Evolutionary conservation across 92 coral and sea anemone genomes (phyloP).

Genomic region (Epizoanthus scotinus): DNA sequence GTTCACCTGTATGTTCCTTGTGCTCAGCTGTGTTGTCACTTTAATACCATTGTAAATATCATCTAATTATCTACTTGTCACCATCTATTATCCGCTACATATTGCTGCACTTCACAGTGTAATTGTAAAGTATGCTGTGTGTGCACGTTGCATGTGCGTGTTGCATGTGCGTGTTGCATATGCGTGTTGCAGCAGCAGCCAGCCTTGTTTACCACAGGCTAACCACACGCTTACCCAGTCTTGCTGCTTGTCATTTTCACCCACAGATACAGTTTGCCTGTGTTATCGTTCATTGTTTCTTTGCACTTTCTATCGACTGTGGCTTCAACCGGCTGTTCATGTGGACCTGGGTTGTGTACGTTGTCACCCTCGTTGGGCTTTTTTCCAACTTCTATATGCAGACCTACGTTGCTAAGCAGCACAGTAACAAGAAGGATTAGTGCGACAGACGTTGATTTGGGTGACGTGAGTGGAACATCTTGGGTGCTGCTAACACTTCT

Average conservation of each 20-base stretch:
- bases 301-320: slow-evolving; percentile 69
- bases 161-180: no score
- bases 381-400: slow-evolving; percentile 79
- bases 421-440: slow-evolving; percentile 13
- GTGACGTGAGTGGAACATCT: background rate
- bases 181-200: background rate
- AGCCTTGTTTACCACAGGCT: background rate
- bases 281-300: slow-evolving; percentile 48
- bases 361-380: slow-evolving; percentile 60
- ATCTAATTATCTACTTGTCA: no score
- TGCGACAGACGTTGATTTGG: background rate
- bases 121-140: no score
- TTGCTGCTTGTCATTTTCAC: slow-evolving; percentile 35
- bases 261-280: slow-evolving; percentile 81
- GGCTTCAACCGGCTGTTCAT: slow-evolving; percentile 63
- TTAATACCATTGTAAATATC: no score
- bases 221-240: background rate
- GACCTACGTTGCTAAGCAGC: slow-evolving; percentile 55
- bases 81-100: no score
- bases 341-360: slow-evolving; percentile 69
- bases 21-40: no score
- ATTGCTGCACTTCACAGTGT: no score
- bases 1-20: no score
- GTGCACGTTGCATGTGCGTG: no score
- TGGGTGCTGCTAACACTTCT: no score